phyloP scores from a whole-genome alignment of 2,888 invertebrate species.

The Mesopsocus fuscifrons region DNA sequence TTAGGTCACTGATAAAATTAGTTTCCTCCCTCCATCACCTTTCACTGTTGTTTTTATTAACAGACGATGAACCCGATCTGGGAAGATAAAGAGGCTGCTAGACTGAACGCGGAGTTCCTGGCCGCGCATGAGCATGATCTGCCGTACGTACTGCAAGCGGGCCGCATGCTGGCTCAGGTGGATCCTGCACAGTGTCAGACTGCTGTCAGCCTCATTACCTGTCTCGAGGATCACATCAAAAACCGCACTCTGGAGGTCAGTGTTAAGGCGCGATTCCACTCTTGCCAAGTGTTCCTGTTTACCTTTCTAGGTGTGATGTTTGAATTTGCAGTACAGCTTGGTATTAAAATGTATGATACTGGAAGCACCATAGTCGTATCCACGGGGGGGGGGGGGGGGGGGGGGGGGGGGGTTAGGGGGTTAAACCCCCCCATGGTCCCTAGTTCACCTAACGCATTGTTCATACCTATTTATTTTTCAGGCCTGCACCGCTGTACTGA shows the following conservation, averaged over 20 bases:
- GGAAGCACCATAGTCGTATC: too few relatives aligned
- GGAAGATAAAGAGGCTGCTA: slow-evolving; percentile 34
- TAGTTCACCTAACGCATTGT: too few relatives aligned
- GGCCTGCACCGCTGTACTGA: slow-evolving; percentile 64
- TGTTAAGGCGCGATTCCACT: background rate
- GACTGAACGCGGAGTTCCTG: slow-evolving; percentile 52
- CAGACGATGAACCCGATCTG: slow-evolving; percentile 27
- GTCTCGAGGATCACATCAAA: slow-evolving; percentile 30
- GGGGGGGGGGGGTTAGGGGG: too few relatives aligned
- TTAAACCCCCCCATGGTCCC: too few relatives aligned
- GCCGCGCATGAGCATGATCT: slow-evolving; percentile 39
- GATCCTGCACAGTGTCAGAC: slow-evolving; percentile 43
- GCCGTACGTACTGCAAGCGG: slow-evolving; percentile 62
- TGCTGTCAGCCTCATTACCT: slow-evolving; percentile 40
- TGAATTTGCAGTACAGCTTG: too few relatives aligned
- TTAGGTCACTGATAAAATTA: too few relatives aligned
- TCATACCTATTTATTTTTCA: slow-evolving; percentile 25
- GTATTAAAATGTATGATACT: too few relatives aligned
- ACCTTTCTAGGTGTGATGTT: slow-evolving; percentile 9
- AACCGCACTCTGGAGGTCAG: slow-evolving; percentile 33
- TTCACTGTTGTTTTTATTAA: too few relatives aligned
- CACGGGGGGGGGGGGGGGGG: too few relatives aligned
- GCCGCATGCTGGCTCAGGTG: slow-evolving; percentile 57
- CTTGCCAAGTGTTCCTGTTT: too few relatives aligned
- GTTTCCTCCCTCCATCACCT: too few relatives aligned